These are phyloP conservation scores for Cheirogaleus major DNA, from an alignment of 2,797 vertebrate species.

Conservation along the genomic window DNA sequence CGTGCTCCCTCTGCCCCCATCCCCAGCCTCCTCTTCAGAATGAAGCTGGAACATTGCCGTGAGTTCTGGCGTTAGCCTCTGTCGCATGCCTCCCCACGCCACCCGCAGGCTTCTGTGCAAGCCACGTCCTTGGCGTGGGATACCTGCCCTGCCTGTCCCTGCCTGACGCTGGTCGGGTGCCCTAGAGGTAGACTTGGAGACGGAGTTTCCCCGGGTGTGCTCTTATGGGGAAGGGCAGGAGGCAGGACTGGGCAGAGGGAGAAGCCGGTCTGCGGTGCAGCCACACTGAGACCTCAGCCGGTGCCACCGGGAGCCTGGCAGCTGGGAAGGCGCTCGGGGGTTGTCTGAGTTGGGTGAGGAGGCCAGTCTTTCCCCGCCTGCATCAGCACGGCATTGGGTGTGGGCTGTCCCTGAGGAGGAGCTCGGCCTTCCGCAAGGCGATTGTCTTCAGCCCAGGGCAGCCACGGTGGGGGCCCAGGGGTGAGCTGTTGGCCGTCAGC, in stretches of 20 bases:
- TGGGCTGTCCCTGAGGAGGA: not conserved
- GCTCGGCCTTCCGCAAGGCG: not conserved
- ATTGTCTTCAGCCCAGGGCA: not conserved
- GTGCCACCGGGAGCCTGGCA: not conserved
- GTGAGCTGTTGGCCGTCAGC: too few relatives aligned
- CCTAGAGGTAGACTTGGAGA: not conserved
- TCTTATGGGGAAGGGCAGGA: not conserved
- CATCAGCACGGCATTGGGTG: not conserved
- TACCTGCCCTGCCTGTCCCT: fast-evolving
- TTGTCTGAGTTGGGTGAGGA: not conserved
- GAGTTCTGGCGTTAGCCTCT: not conserved
- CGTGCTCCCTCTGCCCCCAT: fast-evolving
- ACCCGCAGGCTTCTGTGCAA: not conserved
- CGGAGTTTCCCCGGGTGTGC: fast-evolving
- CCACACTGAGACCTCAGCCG: not conserved
- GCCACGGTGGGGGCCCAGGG: fast-evolving
- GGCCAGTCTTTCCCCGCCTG: fast-evolving
- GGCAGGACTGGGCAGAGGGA: not conserved
- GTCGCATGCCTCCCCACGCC: fast-evolving
- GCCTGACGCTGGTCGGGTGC: not conserved
- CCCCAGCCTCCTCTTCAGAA: not conserved
- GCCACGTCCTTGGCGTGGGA: fast-evolving
- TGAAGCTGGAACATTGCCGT: fast-evolving
- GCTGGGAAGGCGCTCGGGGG: not conserved
- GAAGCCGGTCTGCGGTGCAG: fast-evolving